Evolutionary conservation across 2,797 vertebrate genomes (phyloP).

Genomic region (Anguilla megastoma): DNA sequence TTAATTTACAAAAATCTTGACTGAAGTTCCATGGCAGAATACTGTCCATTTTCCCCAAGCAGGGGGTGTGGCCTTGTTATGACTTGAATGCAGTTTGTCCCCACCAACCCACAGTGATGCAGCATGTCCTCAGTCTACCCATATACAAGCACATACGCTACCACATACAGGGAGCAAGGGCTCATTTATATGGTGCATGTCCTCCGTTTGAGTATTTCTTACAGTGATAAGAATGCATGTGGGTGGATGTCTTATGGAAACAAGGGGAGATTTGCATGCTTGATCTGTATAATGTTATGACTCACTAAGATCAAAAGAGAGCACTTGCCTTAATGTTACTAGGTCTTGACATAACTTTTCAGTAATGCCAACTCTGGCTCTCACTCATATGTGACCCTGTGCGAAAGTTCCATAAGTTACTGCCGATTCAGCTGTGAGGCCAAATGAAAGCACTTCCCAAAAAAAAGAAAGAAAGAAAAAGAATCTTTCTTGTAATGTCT

Average conservation of each 20-base stretch:
- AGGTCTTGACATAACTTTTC: background rate
- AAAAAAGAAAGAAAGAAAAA: too few relatives aligned
- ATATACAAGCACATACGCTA: background rate
- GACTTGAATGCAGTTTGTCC: background rate
- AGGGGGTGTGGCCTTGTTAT: background rate
- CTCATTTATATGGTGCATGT: background rate
- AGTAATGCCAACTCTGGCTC: background rate
- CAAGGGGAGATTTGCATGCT: background rate
- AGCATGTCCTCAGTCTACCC: background rate
- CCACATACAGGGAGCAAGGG: background rate
- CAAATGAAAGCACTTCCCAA: background rate
- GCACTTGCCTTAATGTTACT: background rate
- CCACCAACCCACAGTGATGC: background rate
- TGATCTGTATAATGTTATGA: background rate
- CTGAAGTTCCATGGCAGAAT: background rate
- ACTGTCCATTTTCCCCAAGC: too few relatives aligned
- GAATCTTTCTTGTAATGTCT: too few relatives aligned
- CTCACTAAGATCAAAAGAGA: background rate
- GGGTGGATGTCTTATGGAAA: conserved; percentile 1
- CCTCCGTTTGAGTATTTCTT: background rate
- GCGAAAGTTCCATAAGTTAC: background rate
- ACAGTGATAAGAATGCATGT: background rate
- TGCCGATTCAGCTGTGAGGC: background rate
- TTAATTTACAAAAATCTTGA: background rate
- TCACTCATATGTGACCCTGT: too few relatives aligned